Evolutionary conservation across 2,797 vertebrate species (phyloP).

Genomic region (Hemitrygon akajei): DNA sequence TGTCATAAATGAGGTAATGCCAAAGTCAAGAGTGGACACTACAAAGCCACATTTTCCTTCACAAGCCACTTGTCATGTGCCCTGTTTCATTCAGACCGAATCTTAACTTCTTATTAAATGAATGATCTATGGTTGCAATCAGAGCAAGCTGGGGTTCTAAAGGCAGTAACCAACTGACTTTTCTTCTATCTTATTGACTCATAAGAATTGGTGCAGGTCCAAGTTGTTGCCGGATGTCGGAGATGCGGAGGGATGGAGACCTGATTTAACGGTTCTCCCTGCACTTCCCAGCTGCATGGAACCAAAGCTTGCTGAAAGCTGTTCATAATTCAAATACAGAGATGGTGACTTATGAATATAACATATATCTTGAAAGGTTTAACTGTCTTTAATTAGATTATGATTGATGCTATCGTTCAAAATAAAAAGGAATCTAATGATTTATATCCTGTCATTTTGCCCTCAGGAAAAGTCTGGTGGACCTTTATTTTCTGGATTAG

Average conservation of each 20-base stretch:
- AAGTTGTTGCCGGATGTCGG: background rate
- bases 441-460: background rate
- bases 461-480: background rate
- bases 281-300: background rate
- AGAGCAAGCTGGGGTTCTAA: background rate
- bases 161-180: background rate
- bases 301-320: background rate
- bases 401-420: background rate
- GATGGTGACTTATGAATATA: background rate
- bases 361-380: background rate
- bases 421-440: background rate
- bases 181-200: no score
- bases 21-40: background rate
- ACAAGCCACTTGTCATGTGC: background rate
- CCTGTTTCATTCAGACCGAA: background rate
- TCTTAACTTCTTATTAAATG: background rate
- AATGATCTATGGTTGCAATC: background rate
- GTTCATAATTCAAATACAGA: background rate
- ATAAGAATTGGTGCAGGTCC: background rate
- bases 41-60: background rate
- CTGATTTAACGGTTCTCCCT: no score
- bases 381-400: background rate
- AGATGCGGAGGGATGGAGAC: no score
- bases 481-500: background rate
- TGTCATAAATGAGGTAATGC: background rate